Conservation (phyloP, 2,888 invertebrate genomes). For the Cephus pulcher region DNA sequence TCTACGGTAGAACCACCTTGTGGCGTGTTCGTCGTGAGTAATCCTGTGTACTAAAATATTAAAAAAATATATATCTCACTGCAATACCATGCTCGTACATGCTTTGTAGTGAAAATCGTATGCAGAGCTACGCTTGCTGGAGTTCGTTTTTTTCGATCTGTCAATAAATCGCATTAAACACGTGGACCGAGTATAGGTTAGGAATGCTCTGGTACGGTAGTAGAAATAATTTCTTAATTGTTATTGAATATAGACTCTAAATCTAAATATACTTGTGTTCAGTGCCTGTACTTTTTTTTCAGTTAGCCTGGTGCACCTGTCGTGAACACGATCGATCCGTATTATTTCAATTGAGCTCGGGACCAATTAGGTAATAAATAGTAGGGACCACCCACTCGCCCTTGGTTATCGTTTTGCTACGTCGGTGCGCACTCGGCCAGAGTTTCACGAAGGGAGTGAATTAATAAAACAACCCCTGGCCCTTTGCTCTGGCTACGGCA, state of each 20-base stretch:
- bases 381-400: constrained; percentile 44
- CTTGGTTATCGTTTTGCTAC: constrained; percentile 22
- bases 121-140: too few relatives aligned
- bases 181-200: too few relatives aligned
- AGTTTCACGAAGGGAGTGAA: constrained; percentile 57
- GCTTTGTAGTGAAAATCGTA: too few relatives aligned
- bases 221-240: too few relatives aligned
- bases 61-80: neutral
- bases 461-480: constrained; percentile 62
- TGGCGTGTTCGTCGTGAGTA: too few relatives aligned
- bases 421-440: constrained; percentile 36
- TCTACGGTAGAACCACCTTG: too few relatives aligned
- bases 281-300: neutral
- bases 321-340: constrained; percentile 13
- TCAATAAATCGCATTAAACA: too few relatives aligned
- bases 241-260: neutral
- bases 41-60: too few relatives aligned
- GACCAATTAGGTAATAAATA: constrained; percentile 62
- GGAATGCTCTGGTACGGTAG: too few relatives aligned
- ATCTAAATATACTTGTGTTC: neutral
- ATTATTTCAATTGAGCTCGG: constrained; percentile 19
- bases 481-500: constrained; percentile 19
- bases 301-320: constrained; percentile 5
- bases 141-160: too few relatives aligned
- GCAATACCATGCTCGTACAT: too few relatives aligned